Base-by-base conservation (phyloP, 2,888 invertebrate species). In the Tholera decimalis region DNA sequence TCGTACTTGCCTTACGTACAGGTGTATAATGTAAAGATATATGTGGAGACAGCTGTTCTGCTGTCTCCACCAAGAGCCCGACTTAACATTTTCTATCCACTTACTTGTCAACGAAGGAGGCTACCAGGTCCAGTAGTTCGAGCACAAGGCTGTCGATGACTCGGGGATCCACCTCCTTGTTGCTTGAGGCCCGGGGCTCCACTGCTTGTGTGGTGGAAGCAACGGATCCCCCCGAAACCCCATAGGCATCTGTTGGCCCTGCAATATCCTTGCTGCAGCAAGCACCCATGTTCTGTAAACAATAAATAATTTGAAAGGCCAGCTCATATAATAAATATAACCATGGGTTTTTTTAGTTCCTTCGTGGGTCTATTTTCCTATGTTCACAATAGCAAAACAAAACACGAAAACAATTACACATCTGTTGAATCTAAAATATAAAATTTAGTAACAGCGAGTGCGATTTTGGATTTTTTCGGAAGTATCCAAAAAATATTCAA, bases 91-190 rank as follows among this genome's bases (percentile, higher is more conserved):
- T n/a, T 44, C 1, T 35, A 11, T 24, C 20, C 46, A 73, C 95
- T 97, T 83, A 92, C 92, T 98, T 98, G 91, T 98, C 98, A 63
- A 98, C 98, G 67, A 98, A 96, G 5, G 97, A 97, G 63, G 98
- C 97, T 72, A 98, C 98, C 39, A 98, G 96, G 57, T 96, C 96
- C 28, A 98, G 93, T 18, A 98, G 98, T 88, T 98, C 98, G 56
- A 98, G 92, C 22, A 99, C 98, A 53, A 98, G 96, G 70, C 96
- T 96, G 87, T 98, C 98, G 24, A 98, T 86, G 9, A 97, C 58
- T 90, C 92, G 71, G 88, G 94, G 46, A 94, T 96, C 84, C 85
- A 87, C 76, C 2, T 84, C 71, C 15, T 87, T 85, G 46, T 77
- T 65, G 61, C 80, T 37, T 56, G 75, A 77, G 74, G 79, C 71